phyloP scores from a whole-genome alignment of 2,888 invertebrate genomes.

The Amphimallon solstitiale region DNA sequence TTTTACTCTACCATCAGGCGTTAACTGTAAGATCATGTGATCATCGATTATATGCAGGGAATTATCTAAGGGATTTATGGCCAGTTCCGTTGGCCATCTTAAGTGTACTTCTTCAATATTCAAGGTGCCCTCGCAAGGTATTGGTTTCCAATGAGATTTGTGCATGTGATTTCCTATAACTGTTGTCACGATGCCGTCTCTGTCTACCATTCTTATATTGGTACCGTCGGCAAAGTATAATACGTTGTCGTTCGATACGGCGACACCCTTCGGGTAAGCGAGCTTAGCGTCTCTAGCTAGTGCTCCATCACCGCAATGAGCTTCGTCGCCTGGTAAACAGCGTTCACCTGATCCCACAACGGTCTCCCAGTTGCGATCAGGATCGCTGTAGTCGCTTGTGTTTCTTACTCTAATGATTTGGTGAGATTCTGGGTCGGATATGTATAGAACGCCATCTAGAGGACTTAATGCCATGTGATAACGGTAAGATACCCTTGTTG shows the following conservation, averaged over 20 bases:
- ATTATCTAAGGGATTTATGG: conserved; percentile 94
- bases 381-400: conserved; percentile 83
- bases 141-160: conserved; percentile 92
- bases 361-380: conserved; percentile 93
- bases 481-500: conserved; percentile 92
- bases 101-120: conserved; percentile 94
- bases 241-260: conserved; percentile 90
- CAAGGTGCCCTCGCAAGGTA: conserved; percentile 90
- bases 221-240: conserved; percentile 96
- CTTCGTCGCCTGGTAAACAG: conserved; percentile 92
- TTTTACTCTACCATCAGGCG: conserved; percentile 89
- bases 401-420: conserved; percentile 90
- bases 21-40: conserved; percentile 93
- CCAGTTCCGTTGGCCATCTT: conserved; percentile 95
- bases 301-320: conserved; percentile 96
- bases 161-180: conserved; percentile 94
- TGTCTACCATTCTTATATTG: conserved; percentile 89
- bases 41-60: conserved; percentile 96
- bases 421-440: conserved; percentile 95
- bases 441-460: conserved; percentile 90
- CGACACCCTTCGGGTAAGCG: conserved; percentile 96
- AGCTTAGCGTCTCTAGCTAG: conserved; percentile 92
- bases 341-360: conserved; percentile 95
- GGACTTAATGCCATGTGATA: conserved; percentile 97
- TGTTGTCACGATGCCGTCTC: conserved; percentile 91